Evolutionary conservation across 2,113 vertebrate species (phyloP), one percentile per base, ranked within the genome.

Genomic region (Indri indri): DNA sequence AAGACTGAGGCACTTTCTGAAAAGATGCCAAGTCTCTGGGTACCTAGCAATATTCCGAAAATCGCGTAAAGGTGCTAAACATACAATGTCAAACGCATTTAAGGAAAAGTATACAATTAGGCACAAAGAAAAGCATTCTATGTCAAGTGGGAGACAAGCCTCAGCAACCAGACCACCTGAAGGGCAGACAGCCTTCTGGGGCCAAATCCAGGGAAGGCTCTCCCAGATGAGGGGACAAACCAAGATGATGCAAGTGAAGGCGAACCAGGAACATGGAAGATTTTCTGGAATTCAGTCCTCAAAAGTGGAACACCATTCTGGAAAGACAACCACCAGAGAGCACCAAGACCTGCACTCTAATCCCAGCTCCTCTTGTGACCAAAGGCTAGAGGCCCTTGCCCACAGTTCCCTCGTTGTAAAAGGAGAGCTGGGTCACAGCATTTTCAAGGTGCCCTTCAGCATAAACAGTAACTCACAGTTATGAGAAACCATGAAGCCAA

Each of bases 11-110:
- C 63, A 82, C 42, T 83, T 89, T 86, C 89, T 90, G 82, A 96
- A 97, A 96, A 97, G 79, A 97, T 63, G 79, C 57, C 83, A 97
- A 91, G 54, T 80, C 68, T 96, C 89, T 2, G 0, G 50, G 52
- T 79, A 94, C 73, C 54, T 61, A 65, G 40, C 52, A 37, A 79
- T 80, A 91, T 40, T 94, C 57, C 66, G 77, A 89, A 80, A 88
- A 57, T 37, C 11, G 1, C 40, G 96, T 37, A 88, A 93, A 95
- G 70, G 45, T 71, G 74, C 50, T 93, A 42, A 92, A 94, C 27
- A 89, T 57, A 95, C 47, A 81, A 88, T 61, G 63, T 83, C 30
- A 88, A 79, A 83, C 79, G 77, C 66, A 63, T 42, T 93, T 57
- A 88, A 82, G 45, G 81, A 77, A 94, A 88, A 77, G 66, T 66